phyloP scores from a whole-genome alignment of 2,113 vertebrate genomes.

The Clupea harengus region DNA sequence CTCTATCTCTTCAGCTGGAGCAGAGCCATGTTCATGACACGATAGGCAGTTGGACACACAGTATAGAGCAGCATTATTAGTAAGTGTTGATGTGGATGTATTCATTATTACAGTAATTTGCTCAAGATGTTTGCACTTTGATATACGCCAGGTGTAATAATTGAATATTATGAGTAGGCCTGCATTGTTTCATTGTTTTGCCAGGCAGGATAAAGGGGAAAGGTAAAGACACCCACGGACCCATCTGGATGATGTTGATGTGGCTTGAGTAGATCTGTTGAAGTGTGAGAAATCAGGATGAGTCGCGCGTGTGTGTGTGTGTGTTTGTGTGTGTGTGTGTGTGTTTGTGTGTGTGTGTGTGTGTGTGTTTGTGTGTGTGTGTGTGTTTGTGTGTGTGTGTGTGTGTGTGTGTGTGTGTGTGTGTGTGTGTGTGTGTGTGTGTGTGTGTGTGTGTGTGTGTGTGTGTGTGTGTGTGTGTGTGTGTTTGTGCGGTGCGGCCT shows the following conservation, averaged over 20 bases:
- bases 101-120: background rate
- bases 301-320: background rate
- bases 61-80: background rate
- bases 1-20: too few relatives aligned
- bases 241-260: conserved; percentile 50
- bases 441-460: background rate
- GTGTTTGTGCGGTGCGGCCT: too few relatives aligned
- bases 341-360: background rate
- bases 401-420: conserved; percentile 1
- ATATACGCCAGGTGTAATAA: background rate
- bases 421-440: background rate
- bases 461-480: background rate
- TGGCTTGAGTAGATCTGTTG: conserved; percentile 35
- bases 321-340: background rate
- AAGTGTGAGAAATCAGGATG: conserved; percentile 3
- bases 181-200: background rate
- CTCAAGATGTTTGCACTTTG: background rate
- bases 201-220: conserved; percentile 43
- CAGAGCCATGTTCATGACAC: too few relatives aligned
- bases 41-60: background rate
- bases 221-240: conserved; percentile 44
- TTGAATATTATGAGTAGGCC: background rate
- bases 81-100: background rate
- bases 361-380: background rate
- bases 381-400: too few relatives aligned